Conservation (phyloP, 1,140 invertebrate species). For the Drosophila sturtevanti region DNA sequence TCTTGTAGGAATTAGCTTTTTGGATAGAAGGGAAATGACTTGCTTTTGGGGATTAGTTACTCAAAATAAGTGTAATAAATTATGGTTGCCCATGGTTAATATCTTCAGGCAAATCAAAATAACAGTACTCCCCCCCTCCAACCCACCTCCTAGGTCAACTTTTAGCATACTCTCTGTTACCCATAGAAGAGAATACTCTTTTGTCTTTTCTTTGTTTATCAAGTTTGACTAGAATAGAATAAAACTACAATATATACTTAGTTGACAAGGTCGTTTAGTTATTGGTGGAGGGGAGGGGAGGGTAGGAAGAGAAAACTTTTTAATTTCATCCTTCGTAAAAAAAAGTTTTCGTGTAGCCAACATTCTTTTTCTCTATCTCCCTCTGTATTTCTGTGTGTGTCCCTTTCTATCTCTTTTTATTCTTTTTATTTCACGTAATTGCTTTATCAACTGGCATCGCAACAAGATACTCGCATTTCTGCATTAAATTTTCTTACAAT, state of each 20-base stretch:
- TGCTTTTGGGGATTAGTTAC: constrained; percentile 11
- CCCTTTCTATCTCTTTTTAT: not conserved
- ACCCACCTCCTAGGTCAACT: no score
- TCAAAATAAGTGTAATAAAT: constrained; percentile 18
- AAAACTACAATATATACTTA: constrained; percentile 44
- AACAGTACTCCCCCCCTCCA: no score
- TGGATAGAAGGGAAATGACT: constrained; percentile 2
- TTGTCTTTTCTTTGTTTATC: constrained; percentile 19
- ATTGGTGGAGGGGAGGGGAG: no score
- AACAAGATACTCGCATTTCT: not conserved
- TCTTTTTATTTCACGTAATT: constrained; percentile 34
- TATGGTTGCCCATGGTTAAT: constrained; percentile 9
- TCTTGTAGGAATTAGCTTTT: constrained; percentile 9
- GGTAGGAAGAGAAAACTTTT: constrained; percentile 41
- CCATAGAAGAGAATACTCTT: no score
- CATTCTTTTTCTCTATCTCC: not conserved
- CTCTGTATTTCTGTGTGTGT: no score
- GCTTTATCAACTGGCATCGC: constrained; percentile 23
- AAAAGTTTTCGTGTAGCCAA: constrained; percentile 34
- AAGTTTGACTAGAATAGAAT: constrained; percentile 46
- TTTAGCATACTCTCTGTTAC: no score
- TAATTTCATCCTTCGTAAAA: constrained; percentile 55
- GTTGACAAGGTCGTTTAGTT: constrained; percentile 56
- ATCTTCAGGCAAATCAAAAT: constrained; percentile 10
- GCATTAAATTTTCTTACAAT: not conserved